These are phyloP conservation scores for Hemibagrus wyckioides DNA, from an alignment of 2,113 vertebrate species.

Conservation along the genomic window DNA sequence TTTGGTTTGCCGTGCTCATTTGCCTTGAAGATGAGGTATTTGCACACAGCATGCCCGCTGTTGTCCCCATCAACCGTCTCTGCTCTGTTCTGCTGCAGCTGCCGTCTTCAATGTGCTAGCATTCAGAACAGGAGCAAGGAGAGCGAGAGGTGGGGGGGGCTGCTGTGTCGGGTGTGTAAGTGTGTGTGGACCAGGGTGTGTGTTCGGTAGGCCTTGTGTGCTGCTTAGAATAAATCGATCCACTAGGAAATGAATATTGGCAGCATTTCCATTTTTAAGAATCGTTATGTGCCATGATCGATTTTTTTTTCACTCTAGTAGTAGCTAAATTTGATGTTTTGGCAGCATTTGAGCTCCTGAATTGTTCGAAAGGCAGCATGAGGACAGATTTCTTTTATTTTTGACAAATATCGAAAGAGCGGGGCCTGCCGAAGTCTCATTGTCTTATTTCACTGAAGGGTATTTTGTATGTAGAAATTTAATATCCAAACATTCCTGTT, in stretches of 20 bases:
- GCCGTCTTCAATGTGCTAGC: background rate
- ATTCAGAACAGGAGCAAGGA: conserved; percentile 24
- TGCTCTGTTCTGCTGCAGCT: background rate
- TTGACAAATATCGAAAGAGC: background rate
- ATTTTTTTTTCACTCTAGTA: background rate
- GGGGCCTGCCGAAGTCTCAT: background rate
- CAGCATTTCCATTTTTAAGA: background rate
- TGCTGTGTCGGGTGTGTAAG: background rate
- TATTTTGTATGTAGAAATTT: background rate
- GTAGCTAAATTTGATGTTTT: background rate
- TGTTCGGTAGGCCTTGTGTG: background rate
- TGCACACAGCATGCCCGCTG: conserved; percentile 26
- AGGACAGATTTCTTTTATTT: background rate
- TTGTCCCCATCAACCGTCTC: conserved; percentile 2
- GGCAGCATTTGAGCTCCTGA: background rate
- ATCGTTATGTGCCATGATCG: background rate
- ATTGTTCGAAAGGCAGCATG: background rate
- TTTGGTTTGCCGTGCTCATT: background rate
- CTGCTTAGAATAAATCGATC: background rate
- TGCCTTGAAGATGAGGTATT: conserved; percentile 30
- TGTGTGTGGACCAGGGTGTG: background rate
- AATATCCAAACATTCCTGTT: background rate
- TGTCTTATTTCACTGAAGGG: background rate
- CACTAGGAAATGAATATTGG: background rate
- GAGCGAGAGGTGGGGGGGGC: background rate